Base-by-base conservation (phyloP, 1,140 invertebrate genomes). In the Sarcophaga bullata region DNA sequence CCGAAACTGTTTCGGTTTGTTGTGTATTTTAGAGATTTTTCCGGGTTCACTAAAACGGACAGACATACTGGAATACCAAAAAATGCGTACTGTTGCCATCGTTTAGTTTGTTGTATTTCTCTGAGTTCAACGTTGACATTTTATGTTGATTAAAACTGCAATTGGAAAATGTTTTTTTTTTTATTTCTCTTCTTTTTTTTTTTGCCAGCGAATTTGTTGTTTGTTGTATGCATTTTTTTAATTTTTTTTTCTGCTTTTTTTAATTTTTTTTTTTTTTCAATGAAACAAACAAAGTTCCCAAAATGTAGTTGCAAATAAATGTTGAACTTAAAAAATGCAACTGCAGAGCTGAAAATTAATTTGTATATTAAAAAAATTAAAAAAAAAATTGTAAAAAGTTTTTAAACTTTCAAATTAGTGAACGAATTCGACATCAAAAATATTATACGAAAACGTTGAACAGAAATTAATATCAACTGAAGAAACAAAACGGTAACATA, bases 111-210 rank as follows among this genome's bases (percentile, higher is more conserved):
- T 13, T 58, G 54, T 58, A 4, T 37, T 0, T 58, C n/a, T 58
- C 9, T 68, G 48, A 52, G 75, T 78, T 52, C 25, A 15, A 78
- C 19, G 75, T 78, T 78, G 75, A 78, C 75, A 50, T 78, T 78
- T 78, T 50, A 78, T 78, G 75, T 78, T 78, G 75, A 78, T 78
- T 78, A 78, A 78, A 78, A 52, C 19, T 78, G 75, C 75, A 78
- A 78, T 50, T 50, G 48, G 75, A 78, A 50, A 78, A 50, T 9
- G 75, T 25, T 48, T 52, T 78, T 76, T 47, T 58, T 11, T 11
- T 13, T 58, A 15, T 1, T 15, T 58, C 15, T 58, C n/a, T 58
- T 15, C 13, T n/a, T 58, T 58, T 4, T 37, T 37, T 37, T 37
- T 37, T 37, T 37, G 25, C 25, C 25, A 37, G 25, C 25, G 25